Evolutionary conservation across 1,140 invertebrate species (phyloP).

Genomic region (Drosophila bocqueti): DNA sequence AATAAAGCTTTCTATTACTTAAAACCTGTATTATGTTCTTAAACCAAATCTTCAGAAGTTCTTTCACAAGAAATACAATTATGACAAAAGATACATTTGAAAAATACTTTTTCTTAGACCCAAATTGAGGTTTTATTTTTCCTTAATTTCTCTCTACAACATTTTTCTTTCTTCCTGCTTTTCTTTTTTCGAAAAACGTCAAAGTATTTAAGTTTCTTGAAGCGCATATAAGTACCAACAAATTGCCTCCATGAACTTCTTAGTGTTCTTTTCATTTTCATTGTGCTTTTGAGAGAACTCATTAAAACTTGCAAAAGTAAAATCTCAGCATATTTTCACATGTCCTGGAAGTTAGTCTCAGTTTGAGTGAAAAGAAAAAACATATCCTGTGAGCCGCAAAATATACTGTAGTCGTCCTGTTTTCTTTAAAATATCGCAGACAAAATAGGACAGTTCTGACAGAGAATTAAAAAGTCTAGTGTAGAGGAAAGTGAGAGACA

Average conservation of each 20-base stretch:
- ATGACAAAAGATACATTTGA: background rate
- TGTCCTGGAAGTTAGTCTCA: background rate
- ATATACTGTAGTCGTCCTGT: background rate
- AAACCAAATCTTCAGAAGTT: background rate
- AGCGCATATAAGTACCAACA: slow-evolving; percentile 19
- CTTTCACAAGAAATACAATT: background rate
- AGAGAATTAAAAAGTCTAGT: slow-evolving; percentile 16
- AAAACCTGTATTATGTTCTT: background rate
- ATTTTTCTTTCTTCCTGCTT: background rate
- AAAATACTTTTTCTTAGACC: background rate
- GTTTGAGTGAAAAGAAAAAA: background rate
- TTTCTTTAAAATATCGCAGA: background rate
- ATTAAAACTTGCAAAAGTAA: slow-evolving; percentile 13
- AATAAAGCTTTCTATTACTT: background rate
- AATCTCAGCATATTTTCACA: slow-evolving; percentile 15
- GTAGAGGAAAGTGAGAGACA: background rate
- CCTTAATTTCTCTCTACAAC: background rate
- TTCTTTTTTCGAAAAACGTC: slow-evolving; percentile 1
- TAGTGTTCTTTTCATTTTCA: slow-evolving; percentile 14
- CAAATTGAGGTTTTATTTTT: background rate
- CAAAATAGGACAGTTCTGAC: slow-evolving; percentile 8
- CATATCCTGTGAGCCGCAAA: slow-evolving; percentile 1
- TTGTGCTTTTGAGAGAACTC: slow-evolving; percentile 18
- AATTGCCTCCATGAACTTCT: slow-evolving; percentile 15
- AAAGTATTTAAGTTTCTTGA: slow-evolving; percentile 14